phyloP scores from a whole-genome alignment of 2,113 vertebrate genomes.

The Melanocharis versteri region DNA sequence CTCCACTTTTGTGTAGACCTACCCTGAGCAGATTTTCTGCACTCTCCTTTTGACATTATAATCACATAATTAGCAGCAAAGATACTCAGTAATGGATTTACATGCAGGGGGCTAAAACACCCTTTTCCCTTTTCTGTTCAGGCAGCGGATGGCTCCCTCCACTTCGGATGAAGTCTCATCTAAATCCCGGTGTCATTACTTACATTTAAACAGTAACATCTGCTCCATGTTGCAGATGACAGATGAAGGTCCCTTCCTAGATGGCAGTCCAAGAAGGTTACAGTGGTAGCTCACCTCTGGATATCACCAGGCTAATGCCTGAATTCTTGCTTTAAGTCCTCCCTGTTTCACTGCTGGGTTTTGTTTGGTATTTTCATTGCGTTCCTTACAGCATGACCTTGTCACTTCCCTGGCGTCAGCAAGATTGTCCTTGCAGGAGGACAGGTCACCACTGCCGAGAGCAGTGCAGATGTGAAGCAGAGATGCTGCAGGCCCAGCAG shows the following conservation, averaged over 20 bases:
- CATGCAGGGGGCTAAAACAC: neutral
- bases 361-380: neutral
- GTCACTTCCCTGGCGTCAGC: neutral
- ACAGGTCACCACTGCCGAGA: accelerated
- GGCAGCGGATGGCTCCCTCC: neutral
- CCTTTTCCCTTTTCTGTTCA: neutral
- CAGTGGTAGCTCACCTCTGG: neutral
- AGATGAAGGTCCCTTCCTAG: neutral
- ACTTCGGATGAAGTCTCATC: neutral
- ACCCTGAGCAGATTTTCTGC: neutral
- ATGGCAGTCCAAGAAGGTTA: neutral
- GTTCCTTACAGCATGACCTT: neutral
- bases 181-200: neutral
- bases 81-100: neutral
- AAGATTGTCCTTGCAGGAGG: neutral
- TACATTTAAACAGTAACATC: neutral
- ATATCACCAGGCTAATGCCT: neutral
- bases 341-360: neutral
- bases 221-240: neutral
- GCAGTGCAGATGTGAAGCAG: neutral
- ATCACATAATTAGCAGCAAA: neutral
- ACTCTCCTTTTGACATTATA: neutral
- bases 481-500: neutral
- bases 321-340: neutral
- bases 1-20: neutral